Conservation (phyloP, 2,797 vertebrate genomes). For the Perodicticus potto region DNA sequence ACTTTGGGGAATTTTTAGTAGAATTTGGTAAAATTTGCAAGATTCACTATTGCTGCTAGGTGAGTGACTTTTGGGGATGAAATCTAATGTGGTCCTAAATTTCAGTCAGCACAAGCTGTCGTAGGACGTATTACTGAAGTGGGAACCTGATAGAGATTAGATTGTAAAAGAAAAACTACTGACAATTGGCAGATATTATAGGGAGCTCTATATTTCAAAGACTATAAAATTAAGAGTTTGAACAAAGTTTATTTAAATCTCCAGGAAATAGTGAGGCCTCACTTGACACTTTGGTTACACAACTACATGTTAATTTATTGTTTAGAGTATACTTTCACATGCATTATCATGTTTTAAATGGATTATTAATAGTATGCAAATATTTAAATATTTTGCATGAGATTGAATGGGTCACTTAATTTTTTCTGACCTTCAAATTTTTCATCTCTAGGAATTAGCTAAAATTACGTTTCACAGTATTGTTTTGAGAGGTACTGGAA, state of each 20-base stretch:
- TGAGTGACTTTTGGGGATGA: background rate
- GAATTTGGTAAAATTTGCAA: background rate
- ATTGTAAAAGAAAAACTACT: background rate
- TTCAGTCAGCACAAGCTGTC: background rate
- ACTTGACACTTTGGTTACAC: background rate
- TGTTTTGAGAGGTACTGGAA: background rate
- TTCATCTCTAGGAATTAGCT: slow-evolving; percentile 25
- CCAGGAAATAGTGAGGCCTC: background rate
- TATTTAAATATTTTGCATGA: background rate
- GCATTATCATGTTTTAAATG: background rate
- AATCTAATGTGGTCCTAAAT: background rate
- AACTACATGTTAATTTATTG: background rate
- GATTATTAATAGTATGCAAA: background rate
- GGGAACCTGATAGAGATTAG: background rate
- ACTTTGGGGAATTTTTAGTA: background rate
- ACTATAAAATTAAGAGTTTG: background rate
- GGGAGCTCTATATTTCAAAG: background rate
- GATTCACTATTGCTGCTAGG: background rate
- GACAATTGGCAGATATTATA: background rate
- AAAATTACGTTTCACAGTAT: background rate
- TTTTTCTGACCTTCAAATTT: background rate
- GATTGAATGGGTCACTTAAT: background rate
- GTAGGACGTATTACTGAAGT: background rate
- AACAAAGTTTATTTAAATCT: background rate
- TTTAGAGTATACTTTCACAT: background rate